phyloP scores from a whole-genome alignment of 2,113 vertebrate species.

The Callorhinus ursinus region DNA sequence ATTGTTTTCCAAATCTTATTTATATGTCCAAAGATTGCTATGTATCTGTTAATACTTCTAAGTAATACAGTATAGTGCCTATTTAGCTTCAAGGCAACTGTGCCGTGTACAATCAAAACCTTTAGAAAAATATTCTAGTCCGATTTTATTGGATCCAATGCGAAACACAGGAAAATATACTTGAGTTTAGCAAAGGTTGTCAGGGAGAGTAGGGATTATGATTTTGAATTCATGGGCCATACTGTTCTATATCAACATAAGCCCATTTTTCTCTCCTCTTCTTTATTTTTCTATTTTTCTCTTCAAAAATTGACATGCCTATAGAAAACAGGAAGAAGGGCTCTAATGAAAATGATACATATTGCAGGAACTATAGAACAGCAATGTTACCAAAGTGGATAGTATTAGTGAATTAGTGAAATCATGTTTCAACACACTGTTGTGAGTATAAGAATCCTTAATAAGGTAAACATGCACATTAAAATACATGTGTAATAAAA shows the following conservation, averaged over 20 bases:
- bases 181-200: background rate
- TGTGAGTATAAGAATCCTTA: background rate
- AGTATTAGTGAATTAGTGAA: background rate
- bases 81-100: background rate
- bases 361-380: background rate
- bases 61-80: background rate
- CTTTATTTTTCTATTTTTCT: background rate
- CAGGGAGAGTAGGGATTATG: background rate
- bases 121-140: background rate
- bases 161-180: background rate
- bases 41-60: background rate
- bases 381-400: background rate
- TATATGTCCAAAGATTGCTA: background rate
- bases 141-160: constrained; percentile 1
- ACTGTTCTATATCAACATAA: background rate
- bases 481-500: constrained; percentile 41
- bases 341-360: background rate
- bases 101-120: background rate
- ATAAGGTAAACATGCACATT: background rate
- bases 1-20: background rate
- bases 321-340: background rate
- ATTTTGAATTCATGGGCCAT: background rate
- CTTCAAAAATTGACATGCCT: background rate
- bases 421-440: background rate
- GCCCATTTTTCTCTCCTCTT: background rate